Base-by-base conservation (phyloP, 2,888 invertebrate species). In the Noctua janthina region DNA sequence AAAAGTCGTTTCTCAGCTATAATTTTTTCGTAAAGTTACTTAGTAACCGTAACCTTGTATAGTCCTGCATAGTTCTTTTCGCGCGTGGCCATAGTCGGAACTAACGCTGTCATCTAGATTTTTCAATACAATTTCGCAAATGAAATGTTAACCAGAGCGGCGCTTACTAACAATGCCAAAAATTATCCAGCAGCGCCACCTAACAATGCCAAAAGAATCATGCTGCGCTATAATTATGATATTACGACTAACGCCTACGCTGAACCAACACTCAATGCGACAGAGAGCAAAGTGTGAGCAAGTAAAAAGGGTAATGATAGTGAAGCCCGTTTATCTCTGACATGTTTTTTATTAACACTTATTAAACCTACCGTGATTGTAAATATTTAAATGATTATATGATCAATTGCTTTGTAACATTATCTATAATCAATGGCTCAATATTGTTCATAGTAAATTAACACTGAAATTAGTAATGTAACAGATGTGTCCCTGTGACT, bases 321-420 rank as follows among this genome's bases (percentile, higher is more conserved):
- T 49, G 0, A 59, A 35, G n/a, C n/a, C 66, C 2, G 43, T 66
- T 35, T 78, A 66, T n/a, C 39, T 39, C 56, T 11, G 74, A 74
- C 51, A 46, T 15, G 39, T n/a, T 39, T 64, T 51, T 20, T 23
- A 59, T 80, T 81, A 39, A 8, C 15, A 35, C 13, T 23, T 23
- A 79, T 3, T 75, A 76, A 82, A 66, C 59, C 20, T 43, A 67
- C 8, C 10, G n/a, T 20, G 29, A 74, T 67, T 10, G 69, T 85
- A 79, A 56, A 67, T 15, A 8, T 67, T 56, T 20, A n/a, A 66
- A n/a, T 59, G 13, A 56, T 66, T 79, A 20, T 59, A 46, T 54
- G 20, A 56, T 72, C 49, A 74, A 78, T 74, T 71, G 46, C 59
- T 74, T 75, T 74, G 15, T 29, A 59, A 54, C 49, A 43, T 74